These are phyloP conservation scores for Labeo rohita DNA, from an alignment of 2,113 vertebrate genomes.

Conservation along the genomic window DNA sequence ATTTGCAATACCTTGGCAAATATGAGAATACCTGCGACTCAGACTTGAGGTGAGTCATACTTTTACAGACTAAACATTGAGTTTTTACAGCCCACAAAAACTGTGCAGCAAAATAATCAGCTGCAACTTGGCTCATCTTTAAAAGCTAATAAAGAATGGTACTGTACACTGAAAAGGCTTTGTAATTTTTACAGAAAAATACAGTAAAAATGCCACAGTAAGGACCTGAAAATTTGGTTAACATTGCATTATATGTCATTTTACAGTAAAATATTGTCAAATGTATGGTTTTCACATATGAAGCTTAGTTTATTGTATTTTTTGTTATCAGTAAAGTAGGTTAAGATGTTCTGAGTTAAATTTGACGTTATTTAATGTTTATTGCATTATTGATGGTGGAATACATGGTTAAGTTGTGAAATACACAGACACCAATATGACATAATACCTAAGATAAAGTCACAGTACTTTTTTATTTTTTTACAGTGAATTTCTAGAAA, in stretches of 20 bases:
- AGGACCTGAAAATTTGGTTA: background rate
- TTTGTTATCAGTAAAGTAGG: background rate
- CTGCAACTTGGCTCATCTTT: background rate
- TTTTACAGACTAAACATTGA: constrained; percentile 7
- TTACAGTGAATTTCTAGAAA: background rate
- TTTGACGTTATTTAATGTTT: background rate
- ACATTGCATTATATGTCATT: background rate
- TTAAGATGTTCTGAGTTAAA: background rate
- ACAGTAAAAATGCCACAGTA: background rate
- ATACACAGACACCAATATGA: background rate
- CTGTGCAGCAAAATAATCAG: constrained; percentile 3
- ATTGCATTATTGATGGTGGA: background rate
- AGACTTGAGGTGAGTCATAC: constrained; percentile 61
- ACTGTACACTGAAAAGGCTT: too few species aligned
- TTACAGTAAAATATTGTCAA: background rate
- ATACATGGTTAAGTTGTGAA: background rate
- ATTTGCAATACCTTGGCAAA: constrained; percentile 27
- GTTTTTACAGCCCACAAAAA: constrained; percentile 19
- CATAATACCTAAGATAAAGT: background rate
- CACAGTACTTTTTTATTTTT: background rate
- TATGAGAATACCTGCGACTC: constrained; percentile 41
- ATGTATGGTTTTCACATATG: background rate
- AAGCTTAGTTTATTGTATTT: background rate
- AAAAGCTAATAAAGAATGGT: background rate
- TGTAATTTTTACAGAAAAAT: background rate